Percentiles rank a stretch among this genome's conserved stretches.
phyloP scores from a whole-genome alignment of 2,113 vertebrate species.

The Mesoclemmys tuberculata region DNA sequence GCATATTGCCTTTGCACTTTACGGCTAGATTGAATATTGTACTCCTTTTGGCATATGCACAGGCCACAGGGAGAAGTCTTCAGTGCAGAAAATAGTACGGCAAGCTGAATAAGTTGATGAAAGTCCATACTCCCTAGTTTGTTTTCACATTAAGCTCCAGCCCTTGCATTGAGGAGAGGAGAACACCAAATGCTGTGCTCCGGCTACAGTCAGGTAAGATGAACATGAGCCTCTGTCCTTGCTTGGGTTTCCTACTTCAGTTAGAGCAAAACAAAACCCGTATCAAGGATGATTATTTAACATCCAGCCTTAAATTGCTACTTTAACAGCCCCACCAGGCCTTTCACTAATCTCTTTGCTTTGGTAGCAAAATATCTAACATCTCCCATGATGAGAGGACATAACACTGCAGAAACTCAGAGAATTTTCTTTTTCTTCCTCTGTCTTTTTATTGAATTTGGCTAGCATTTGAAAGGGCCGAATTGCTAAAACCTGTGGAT shows the following conservation, averaged over 20 bases:
- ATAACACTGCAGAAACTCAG: not conserved
- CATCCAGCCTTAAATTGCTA: not conserved
- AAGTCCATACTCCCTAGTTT: not conserved
- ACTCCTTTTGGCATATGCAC: not conserved
- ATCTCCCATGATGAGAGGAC: not conserved
- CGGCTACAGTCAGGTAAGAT: not conserved
- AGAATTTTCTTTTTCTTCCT: not conserved
- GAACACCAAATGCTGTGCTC: not conserved
- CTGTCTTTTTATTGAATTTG: not conserved
- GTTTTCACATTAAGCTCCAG: conserved; percentile 6
- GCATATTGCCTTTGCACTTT: conserved; percentile 16
- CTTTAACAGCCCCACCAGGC: not conserved
- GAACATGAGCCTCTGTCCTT: not conserved
- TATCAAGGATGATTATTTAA: not conserved
- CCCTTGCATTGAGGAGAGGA: not conserved
- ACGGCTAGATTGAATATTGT: not conserved
- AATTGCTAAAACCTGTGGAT: not conserved
- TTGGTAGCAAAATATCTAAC: not conserved
- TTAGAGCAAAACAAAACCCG: not conserved
- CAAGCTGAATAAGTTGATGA: not conserved
- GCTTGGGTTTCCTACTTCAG: conserved; percentile 6
- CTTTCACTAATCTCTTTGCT: not conserved
- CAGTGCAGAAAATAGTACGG: not conserved
- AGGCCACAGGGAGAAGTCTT: not conserved
- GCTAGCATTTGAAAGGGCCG: not conserved